A percentile compares a stretch with the other conserved stretches of the same genome.
These are phyloP conservation scores for Chalcosyrphus nemorum DNA, from an alignment of 2,888 invertebrate species.

Conservation along the genomic window DNA sequence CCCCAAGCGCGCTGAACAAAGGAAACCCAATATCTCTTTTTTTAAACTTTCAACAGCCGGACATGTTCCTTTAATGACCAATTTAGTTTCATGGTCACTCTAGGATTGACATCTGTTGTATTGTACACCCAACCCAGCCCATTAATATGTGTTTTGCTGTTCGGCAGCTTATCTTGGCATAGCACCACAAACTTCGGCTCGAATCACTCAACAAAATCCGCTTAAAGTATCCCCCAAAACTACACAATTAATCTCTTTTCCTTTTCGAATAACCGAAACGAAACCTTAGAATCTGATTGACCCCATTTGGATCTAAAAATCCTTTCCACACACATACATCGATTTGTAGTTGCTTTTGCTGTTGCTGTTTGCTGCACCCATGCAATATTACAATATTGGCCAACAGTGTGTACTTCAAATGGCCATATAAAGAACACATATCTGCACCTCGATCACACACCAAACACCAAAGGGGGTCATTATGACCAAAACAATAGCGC, in stretches of 20 bases:
- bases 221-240: conserved; percentile 63
- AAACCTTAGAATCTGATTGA: conserved; percentile 62
- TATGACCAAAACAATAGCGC: conserved; percentile 67
- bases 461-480: conserved; percentile 70
- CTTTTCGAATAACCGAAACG: conserved; percentile 37
- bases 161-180: conserved; percentile 22
- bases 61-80: conserved; percentile 63
- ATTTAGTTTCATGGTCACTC: conserved; percentile 52
- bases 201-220: conserved; percentile 70
- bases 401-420: conserved; percentile 47
- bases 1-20: neutral
- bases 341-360: conserved; percentile 61
- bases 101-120: conserved; percentile 39
- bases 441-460: conserved; percentile 64
- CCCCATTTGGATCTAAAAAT: conserved; percentile 53
- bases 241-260: conserved; percentile 58
- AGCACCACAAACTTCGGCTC: conserved; percentile 34
- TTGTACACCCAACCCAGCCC: conserved; percentile 46
- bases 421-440: conserved; percentile 65
- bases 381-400: no score
- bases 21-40: neutral
- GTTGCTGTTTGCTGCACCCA: conserved; percentile 70
- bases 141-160: conserved; percentile 51
- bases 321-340: conserved; percentile 52
- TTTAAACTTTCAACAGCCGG: conserved; percentile 24